Percentiles rank a stretch among this genome's conserved stretches.
Conservation (phyloP, 2,888 invertebrate genomes). For the Pyrgus malvae region DNA sequence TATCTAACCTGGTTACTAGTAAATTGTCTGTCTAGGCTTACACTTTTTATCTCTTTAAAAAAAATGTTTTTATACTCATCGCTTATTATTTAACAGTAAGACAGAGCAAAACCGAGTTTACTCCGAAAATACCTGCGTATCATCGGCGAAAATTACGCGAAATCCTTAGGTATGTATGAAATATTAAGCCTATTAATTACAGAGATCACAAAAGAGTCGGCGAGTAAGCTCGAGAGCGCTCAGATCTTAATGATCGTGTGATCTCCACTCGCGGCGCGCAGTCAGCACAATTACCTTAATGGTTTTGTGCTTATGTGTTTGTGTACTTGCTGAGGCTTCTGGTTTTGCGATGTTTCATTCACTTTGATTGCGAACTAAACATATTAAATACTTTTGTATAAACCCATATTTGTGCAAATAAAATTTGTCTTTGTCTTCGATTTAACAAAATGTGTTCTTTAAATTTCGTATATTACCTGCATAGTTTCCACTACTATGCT, state of each 20-base stretch:
- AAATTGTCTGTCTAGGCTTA: too few species aligned
- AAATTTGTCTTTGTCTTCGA: too few species aligned
- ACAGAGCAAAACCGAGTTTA: constrained; percentile 7
- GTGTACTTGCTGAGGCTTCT: background rate
- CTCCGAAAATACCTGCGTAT: constrained; percentile 42
- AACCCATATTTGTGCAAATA: too few species aligned
- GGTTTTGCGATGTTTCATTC: background rate
- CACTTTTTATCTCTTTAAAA: too few species aligned
- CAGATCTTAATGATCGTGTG: constrained; percentile 65
- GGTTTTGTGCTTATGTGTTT: constrained; percentile 28
- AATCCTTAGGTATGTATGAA: constrained; percentile 64
- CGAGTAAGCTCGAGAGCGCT: constrained; percentile 54
- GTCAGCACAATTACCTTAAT: constrained; percentile 45
- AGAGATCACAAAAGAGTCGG: constrained; percentile 62
- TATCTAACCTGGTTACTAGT: too few species aligned
- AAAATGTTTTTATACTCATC: too few species aligned
- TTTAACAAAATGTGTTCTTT: too few species aligned
- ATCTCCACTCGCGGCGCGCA: constrained; percentile 53
- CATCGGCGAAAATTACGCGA: constrained; percentile 59
- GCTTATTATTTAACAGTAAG: constrained; percentile 11
- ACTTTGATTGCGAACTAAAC: too few species aligned
- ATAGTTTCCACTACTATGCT: too few species aligned
- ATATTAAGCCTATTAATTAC: constrained; percentile 72
- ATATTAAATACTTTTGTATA: too few species aligned
- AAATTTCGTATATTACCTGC: too few species aligned